Evolutionary conservation across 2,797 vertebrate species (phyloP).

Genomic region (Fratercula arctica): DNA sequence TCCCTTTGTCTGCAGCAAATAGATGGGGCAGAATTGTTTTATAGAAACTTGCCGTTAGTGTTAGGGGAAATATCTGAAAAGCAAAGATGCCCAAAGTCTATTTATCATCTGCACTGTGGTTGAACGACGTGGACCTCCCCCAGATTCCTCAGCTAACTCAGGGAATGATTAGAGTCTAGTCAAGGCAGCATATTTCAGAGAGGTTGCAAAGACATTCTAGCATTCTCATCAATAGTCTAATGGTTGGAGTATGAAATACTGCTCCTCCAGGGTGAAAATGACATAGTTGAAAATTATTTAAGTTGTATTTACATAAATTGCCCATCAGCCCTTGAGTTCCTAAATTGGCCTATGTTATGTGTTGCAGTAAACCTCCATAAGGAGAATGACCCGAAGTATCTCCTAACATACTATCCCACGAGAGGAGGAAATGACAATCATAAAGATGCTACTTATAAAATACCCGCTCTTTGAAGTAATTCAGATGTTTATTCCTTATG

Average conservation of each 20-base stretch:
- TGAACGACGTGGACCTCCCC: neutral
- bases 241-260: neutral
- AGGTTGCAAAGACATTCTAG: neutral
- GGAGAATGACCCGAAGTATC: neutral
- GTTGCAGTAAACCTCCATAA: neutral
- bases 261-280: neutral
- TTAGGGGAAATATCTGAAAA: neutral
- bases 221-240: neutral
- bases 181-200: neutral
- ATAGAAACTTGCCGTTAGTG: neutral
- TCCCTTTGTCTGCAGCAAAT: neutral
- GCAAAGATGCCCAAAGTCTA: neutral
- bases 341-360: neutral
- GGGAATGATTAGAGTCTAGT: neutral
- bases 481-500: neutral
- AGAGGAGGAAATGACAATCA: neutral
- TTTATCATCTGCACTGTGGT: neutral
- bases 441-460: neutral
- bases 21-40: neutral
- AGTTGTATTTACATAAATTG: neutral
- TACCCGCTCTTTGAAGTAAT: neutral
- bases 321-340: neutral
- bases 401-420: neutral
- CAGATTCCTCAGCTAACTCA: neutral
- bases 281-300: neutral